These are phyloP conservation scores for Tupiocoris notatus DNA, from an alignment of 2,888 invertebrate genomes.

Conservation along the genomic window DNA sequence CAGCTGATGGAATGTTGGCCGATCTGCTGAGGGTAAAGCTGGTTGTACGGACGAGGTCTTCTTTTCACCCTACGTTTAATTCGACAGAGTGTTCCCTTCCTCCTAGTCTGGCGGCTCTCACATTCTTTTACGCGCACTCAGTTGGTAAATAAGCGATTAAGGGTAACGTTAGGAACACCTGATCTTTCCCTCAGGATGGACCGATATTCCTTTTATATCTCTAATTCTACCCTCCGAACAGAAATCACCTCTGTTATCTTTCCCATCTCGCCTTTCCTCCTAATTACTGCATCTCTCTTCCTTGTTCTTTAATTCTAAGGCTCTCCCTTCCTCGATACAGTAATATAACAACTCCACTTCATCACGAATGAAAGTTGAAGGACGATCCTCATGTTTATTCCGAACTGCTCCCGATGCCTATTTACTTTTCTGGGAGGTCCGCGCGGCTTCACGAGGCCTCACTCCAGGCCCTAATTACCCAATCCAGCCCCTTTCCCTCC, in stretches of 20 bases:
- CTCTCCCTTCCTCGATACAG: too few species aligned
- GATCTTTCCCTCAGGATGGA: conserved; percentile 27
- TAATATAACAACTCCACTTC: background rate
- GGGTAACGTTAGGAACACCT: conserved; percentile 23
- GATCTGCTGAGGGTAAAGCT: background rate
- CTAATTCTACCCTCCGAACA: too few species aligned
- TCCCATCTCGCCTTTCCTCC: too few species aligned
- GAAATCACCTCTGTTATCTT: background rate
- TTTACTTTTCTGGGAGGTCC: conserved; percentile 41
- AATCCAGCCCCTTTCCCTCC: conserved; percentile 1
- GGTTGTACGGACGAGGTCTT: background rate
- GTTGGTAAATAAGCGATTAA: conserved; percentile 15
- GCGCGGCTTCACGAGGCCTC: conserved; percentile 5
- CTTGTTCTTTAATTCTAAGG: too few species aligned
- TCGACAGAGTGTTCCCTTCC: background rate
- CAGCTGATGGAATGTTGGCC: background rate
- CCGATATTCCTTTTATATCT: background rate
- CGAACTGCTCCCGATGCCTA: conserved; percentile 25
- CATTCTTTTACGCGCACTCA: background rate
- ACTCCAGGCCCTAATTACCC: conserved; percentile 29
- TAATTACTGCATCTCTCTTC: too few species aligned
- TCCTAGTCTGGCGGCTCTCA: background rate
- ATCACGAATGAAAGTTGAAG: conserved; percentile 8
- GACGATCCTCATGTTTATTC: conserved; percentile 40
- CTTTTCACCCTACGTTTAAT: background rate